Evolutionary conservation across 1,140 invertebrate genomes (phyloP).

Genomic region (Drosophila erecta): DNA sequence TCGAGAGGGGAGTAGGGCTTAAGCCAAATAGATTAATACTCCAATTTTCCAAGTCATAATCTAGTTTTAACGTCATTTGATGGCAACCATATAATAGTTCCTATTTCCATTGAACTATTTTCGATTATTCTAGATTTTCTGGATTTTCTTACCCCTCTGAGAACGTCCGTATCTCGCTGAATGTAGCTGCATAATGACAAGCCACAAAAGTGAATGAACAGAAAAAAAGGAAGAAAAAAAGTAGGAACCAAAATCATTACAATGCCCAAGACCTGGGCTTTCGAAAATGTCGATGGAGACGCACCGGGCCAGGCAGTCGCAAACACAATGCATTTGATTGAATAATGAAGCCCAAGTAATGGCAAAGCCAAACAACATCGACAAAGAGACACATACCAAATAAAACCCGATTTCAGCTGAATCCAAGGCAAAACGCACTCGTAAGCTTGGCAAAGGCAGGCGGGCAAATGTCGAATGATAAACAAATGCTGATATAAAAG

Average conservation of each 20-base stretch:
- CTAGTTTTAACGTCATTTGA: not conserved
- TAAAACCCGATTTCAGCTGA: constrained; percentile 27
- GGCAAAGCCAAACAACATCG: constrained; percentile 63
- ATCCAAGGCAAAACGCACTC: constrained; percentile 55
- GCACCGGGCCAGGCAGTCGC: constrained; percentile 21
- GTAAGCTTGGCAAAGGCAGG: constrained; percentile 25
- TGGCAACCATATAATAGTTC: not conserved
- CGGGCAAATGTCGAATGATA: constrained; percentile 37
- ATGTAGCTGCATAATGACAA: constrained; percentile 29
- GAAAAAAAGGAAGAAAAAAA: not conserved
- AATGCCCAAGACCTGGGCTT: not conserved
- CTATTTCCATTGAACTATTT: constrained; percentile 16
- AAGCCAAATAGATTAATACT: not conserved
- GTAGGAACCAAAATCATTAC: constrained; percentile 33
- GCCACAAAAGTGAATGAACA: constrained; percentile 31
- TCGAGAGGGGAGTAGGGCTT: not conserved
- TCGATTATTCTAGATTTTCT: constrained; percentile 12
- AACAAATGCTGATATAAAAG: constrained; percentile 56
- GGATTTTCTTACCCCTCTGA: not conserved
- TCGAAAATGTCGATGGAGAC: constrained; percentile 1
- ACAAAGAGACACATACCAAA: constrained; percentile 22
- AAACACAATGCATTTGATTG: constrained; percentile 73
- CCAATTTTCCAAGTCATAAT: not conserved
- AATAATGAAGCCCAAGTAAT: constrained; percentile 73
- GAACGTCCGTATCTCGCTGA: constrained; percentile 5